Evolutionary conservation across 2,797 vertebrate genomes (phyloP).

Genomic region (Cetoscarus ocellatus): DNA sequence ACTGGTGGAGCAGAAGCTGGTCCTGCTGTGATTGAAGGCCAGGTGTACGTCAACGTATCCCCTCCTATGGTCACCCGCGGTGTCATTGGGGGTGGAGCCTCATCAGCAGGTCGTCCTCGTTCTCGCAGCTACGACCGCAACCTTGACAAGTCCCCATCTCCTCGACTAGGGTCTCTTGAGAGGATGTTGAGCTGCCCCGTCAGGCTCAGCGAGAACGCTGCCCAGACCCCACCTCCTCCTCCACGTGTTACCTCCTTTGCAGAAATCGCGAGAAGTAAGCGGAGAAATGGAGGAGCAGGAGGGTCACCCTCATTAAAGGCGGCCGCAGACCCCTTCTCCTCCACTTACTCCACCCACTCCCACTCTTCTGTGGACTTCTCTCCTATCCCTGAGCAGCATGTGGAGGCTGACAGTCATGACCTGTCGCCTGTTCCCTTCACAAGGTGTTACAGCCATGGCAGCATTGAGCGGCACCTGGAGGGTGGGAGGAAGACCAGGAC

Average conservation of each 20-base stretch:
- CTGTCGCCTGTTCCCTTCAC: conserved; percentile 82
- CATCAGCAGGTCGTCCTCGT: conserved; percentile 82
- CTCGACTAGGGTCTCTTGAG: conserved; percentile 90
- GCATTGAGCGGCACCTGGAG: conserved; percentile 63
- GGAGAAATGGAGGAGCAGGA: conserved; percentile 74
- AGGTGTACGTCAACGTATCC: conserved; percentile 92
- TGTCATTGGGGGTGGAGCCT: conserved; percentile 55
- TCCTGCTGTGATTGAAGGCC: conserved; percentile 87
- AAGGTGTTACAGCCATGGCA: conserved; percentile 86
- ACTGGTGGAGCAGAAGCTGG: conserved; percentile 34
- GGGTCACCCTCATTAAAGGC: conserved; percentile 83
- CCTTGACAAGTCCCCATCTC: conserved; percentile 88
- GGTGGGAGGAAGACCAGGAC: conserved; percentile 59
- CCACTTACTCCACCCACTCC: conserved; percentile 89
- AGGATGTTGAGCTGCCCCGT: conserved; percentile 97
- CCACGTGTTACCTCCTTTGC: conserved; percentile 95
- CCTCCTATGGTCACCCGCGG: conserved; percentile 78
- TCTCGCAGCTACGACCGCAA: conserved; percentile 96
- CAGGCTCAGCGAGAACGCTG: conserved; percentile 89
- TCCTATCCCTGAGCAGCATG: conserved; percentile 85
- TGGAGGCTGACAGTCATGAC: conserved; percentile 78
- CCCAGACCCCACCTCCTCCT: conserved; percentile 69
- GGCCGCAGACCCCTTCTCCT: conserved; percentile 86
- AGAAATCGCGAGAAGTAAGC: conserved; percentile 93
- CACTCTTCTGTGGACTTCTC: conserved; percentile 93